Evolutionary conservation across 2,113 vertebrate genomes (phyloP).

Genomic region (Mesitornis unicolor): DNA sequence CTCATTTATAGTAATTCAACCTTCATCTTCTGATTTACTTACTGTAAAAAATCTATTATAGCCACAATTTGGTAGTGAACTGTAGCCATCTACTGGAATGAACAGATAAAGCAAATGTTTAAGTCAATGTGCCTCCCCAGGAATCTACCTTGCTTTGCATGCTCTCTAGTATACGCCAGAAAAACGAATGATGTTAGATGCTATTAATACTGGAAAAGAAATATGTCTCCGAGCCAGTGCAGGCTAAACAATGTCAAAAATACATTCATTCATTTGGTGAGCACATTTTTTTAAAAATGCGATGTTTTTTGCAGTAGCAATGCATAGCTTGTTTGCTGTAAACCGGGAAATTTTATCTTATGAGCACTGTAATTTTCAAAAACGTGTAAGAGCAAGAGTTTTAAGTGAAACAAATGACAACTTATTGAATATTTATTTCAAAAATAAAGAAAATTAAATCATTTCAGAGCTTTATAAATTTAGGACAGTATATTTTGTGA

Average conservation of each 20-base stretch:
- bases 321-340: not conserved
- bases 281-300: not conserved
- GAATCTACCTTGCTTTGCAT: slow-evolving; percentile 56
- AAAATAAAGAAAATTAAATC: not conserved
- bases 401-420: not conserved
- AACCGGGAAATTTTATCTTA: not conserved
- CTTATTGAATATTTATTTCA: slow-evolving; percentile 13
- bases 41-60: slow-evolving; percentile 76
- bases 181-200: slow-evolving; percentile 46
- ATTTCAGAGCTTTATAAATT: not conserved
- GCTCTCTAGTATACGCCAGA: slow-evolving; percentile 15
- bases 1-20: slow-evolving; percentile 80
- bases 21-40: slow-evolving; percentile 80
- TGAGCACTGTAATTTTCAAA: not conserved
- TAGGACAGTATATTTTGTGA: not conserved
- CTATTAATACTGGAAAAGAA: slow-evolving; percentile 47
- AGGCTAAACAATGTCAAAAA: slow-evolving; percentile 38
- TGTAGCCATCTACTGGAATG: slow-evolving; percentile 87
- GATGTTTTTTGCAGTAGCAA: not conserved
- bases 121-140: slow-evolving; percentile 53
- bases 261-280: not conserved
- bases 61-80: slow-evolving; percentile 77
- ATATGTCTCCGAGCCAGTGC: not conserved
- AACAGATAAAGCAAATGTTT: slow-evolving; percentile 74
- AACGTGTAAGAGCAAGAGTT: not conserved